A percentile compares a stretch with the other conserved stretches of the same genome.
phyloP scores from a whole-genome alignment of 2,113 vertebrate genomes.

The Tenebrosternarchus preto region DNA sequence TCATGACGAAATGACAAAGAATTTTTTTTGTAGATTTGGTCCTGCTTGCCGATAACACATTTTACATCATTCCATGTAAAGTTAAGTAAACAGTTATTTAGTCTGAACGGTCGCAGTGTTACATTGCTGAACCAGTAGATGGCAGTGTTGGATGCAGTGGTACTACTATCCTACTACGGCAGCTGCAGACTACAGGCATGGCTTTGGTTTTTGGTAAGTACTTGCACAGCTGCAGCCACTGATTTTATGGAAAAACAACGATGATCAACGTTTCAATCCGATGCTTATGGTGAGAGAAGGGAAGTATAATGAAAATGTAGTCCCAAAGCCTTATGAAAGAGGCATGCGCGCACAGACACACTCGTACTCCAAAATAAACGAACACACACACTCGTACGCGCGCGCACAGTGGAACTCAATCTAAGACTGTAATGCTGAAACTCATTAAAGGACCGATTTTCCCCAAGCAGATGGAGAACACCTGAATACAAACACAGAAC shows the following conservation, averaged over 20 bases:
- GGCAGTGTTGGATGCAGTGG: slow-evolving; percentile 59
- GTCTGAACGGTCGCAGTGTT: not conserved
- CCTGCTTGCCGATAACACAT: slow-evolving; percentile 1
- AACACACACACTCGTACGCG: no score
- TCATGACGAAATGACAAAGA: not conserved
- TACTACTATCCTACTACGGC: not conserved
- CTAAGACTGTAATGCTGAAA: no score
- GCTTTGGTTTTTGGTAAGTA: not conserved
- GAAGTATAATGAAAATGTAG: not conserved
- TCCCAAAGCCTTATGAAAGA: not conserved
- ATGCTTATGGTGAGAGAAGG: not conserved
- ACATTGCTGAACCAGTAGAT: slow-evolving; percentile 59
- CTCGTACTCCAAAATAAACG: no score
- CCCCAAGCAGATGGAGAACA: not conserved
- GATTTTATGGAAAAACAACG: not conserved
- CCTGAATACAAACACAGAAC: not conserved
- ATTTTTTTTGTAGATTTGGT: slow-evolving; percentile 22
- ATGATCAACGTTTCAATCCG: not conserved
- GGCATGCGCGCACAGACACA: not conserved
- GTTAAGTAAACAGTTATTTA: not conserved
- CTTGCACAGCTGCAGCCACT: not conserved
- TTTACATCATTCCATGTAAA: no score
- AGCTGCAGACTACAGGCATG: not conserved
- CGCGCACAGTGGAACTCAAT: no score
- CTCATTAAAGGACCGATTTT: no score